Conservation (phyloP, 2,113 vertebrate genomes). For the Myiozetetes cayanensis region DNA sequence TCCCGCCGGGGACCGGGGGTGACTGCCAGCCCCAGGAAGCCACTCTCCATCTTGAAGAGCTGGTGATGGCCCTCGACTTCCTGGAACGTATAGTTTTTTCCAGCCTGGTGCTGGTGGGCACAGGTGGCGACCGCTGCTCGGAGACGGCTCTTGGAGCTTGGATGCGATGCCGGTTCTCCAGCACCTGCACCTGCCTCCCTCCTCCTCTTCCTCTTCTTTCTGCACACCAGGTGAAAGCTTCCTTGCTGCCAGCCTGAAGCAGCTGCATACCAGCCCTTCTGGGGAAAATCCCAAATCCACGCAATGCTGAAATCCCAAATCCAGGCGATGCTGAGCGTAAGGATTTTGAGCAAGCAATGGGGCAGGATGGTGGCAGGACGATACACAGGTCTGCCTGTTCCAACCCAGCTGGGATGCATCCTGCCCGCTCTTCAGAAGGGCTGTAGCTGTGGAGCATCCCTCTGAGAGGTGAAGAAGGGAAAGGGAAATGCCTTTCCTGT, state of each 20-base stretch:
- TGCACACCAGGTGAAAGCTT: background rate
- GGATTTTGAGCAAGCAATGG: background rate
- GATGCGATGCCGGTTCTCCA: background rate
- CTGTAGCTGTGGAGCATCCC: background rate
- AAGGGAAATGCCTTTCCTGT: background rate
- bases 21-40: background rate
- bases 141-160: background rate
- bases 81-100: background rate
- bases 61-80: background rate
- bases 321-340: rapidly evolving
- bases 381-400: background rate
- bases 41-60: background rate
- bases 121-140: background rate
- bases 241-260: rapidly evolving
- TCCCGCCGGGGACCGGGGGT: background rate
- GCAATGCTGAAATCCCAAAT: background rate
- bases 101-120: background rate
- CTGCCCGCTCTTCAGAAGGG: background rate
- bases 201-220: background rate
- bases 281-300: background rate
- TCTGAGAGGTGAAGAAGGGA: background rate
- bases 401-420: background rate
- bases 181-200: background rate
- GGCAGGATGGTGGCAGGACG: background rate
- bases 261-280: background rate